Evolutionary conservation across 2,888 invertebrate genomes (phyloP), one percentile per base, ranked within the genome.

Genomic region (Osmoderma eremita): DNA sequence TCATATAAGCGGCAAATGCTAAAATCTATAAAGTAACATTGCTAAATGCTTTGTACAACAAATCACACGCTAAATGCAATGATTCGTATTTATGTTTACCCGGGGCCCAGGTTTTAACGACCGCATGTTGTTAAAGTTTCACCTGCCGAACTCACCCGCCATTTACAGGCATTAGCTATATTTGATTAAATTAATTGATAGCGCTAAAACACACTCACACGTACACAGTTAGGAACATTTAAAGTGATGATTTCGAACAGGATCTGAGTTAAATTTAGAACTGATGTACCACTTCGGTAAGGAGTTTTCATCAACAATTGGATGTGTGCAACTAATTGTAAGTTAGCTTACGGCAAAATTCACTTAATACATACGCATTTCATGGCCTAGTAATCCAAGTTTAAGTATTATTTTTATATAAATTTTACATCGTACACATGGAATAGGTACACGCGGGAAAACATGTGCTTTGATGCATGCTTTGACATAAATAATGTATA

Each of bases 101-200:
- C 58, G 24, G 45, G 58, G 58, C 58, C 45, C 45, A 45, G 58
- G 45, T 45, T 61, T 45, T 45, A 61, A 61, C 58, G 58, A 61
- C 58, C 58, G 58, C 58, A 61, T 61, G 58, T 61, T 61, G 58
- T 58, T 42, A 61, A 61, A 61, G 58, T 61, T 61, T 61, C 58
- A 61, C 45, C 58, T 61, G 58, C 58, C 45, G 15, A 61, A 45
- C 48, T 61, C 58, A 30, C 30, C 58, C 30, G 45, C 58, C 58
- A 45, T 61, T 61, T 61, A 45, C 58, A 61, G 45, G 58, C 30
- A 61, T 61, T 61, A 61, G 45, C 58, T 45, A 45, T 61, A 61
- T 45, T 61, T 45, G 58, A 61, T 61, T 45, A 61, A 61, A 61
- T 61, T 61, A 61, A 61, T 61, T 61, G 58, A 45, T 61, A 61